Base-by-base conservation (phyloP, 2,113 vertebrate genomes). In the Bubo scandiacus region DNA sequence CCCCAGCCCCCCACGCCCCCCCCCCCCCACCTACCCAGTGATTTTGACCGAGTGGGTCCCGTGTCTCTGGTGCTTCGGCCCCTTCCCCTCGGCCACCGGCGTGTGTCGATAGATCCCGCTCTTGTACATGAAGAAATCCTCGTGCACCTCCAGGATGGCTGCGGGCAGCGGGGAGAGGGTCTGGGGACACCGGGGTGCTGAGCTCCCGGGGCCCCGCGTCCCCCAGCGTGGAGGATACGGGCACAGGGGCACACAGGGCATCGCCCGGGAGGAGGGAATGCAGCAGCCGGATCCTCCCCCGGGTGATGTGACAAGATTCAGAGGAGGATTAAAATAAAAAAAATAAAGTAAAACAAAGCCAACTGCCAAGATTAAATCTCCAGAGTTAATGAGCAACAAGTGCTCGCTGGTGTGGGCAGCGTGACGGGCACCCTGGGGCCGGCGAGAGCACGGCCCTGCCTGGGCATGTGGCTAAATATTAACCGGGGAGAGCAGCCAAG, bases 61-160 rank as follows among this genome's bases (percentile, higher is more conserved):
- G 1, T 99, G 99, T 38, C 98, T 98, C 70, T 98, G 99, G 96
- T 98, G 98, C 17, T 96, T 97, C 11, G 98, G 95, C 0, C 98
- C 98, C 91, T 98, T 99, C 92, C 97, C 97, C 32, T 97, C 96
- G 34, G 98, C 99, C 96, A 98, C 98, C 0, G 99, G 98, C 0
- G 98, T 99, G 98, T 99, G 99, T 75, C 98, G 98, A 77, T 99
- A 99, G 97, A 99, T 98, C 72, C 99, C 99, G 3, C 97, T 98
- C 96, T 98, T 97, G 96, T 99, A 99, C 94, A 99, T 96, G 97
- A 99, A 99, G 98, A 99, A 99, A 96, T 99, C 99, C 96, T 99
- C 99, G 1, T 99, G 99, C 62, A 99, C 99, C 92, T 99, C 99
- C 99, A 99, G 98, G 95, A 99, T 99, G 57, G 99, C 99, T 99